phyloP scores from a whole-genome alignment of 2,797 vertebrate genomes.

The Cottoperca gobio region DNA sequence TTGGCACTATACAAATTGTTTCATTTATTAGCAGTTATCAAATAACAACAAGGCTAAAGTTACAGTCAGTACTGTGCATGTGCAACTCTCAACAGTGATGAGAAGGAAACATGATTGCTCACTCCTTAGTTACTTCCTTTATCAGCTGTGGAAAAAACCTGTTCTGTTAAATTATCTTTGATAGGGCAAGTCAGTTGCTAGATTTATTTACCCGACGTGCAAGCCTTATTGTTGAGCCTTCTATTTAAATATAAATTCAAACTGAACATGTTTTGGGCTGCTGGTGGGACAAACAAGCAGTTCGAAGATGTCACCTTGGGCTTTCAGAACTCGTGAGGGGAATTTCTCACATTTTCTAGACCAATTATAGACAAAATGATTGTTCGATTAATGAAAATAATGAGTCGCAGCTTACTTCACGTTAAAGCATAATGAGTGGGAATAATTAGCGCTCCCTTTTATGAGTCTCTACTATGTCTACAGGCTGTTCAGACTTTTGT shows the following conservation, averaged over 20 bases:
- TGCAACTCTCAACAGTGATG: too few species aligned
- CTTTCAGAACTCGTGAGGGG: not conserved
- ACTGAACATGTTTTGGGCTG: not conserved
- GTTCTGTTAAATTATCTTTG: too few species aligned
- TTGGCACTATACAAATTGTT: too few species aligned
- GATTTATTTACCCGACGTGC: too few species aligned
- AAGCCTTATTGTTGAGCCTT: too few species aligned
- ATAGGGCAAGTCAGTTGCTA: too few species aligned
- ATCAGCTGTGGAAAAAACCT: too few species aligned
- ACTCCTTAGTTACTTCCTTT: too few species aligned
- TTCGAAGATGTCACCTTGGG: not conserved
- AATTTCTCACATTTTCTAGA: not conserved
- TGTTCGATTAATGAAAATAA: constrained; percentile 30
- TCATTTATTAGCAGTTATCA: too few species aligned
- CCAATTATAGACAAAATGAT: not conserved
- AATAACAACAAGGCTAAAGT: too few species aligned
- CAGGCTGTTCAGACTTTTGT: constrained; percentile 29
- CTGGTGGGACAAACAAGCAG: not conserved
- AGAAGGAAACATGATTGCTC: too few species aligned
- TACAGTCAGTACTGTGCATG: too few species aligned
- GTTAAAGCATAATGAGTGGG: constrained; percentile 28
- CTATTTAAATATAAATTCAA: not conserved
- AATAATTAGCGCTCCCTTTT: constrained; percentile 44
- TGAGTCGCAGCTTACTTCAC: constrained; percentile 28
- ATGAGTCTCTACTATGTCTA: constrained; percentile 38